Conservation (phyloP, 2,888 invertebrate species). For the Limnephilus auricula region DNA sequence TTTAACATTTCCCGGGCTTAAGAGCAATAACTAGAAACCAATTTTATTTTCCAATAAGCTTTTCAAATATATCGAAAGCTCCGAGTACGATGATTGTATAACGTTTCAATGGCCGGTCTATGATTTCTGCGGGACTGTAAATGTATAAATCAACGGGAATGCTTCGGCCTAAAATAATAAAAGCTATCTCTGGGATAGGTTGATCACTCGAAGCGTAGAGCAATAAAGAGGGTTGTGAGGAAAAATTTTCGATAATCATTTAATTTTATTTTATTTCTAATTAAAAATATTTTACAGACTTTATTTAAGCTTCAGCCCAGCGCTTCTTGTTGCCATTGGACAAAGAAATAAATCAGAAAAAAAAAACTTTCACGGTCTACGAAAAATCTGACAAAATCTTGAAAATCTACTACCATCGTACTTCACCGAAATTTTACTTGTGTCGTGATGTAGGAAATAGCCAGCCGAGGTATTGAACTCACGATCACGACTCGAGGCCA, state of each 20-base stretch:
- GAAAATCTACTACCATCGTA: too few species aligned
- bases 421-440: too few species aligned
- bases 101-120: neutral
- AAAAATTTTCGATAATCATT: neutral
- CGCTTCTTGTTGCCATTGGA: too few species aligned
- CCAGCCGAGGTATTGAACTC: too few species aligned
- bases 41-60: slow-evolving; percentile 26
- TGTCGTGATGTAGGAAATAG: too few species aligned
- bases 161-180: neutral
- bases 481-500: too few species aligned
- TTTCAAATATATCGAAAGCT: neutral
- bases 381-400: too few species aligned
- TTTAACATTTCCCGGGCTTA: neutral
- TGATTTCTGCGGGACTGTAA: neutral
- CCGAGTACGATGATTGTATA: neutral
- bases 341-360: too few species aligned
- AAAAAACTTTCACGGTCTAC: too few species aligned
- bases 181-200: neutral
- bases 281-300: neutral
- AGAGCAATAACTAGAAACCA: slow-evolving; percentile 9
- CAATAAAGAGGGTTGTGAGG: neutral
- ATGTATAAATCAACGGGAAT: neutral
- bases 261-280: neutral
- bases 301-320: neutral
- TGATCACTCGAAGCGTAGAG: neutral